Base-by-base conservation (phyloP, 2,797 vertebrate genomes). In the Sphaeramia orbicularis region DNA sequence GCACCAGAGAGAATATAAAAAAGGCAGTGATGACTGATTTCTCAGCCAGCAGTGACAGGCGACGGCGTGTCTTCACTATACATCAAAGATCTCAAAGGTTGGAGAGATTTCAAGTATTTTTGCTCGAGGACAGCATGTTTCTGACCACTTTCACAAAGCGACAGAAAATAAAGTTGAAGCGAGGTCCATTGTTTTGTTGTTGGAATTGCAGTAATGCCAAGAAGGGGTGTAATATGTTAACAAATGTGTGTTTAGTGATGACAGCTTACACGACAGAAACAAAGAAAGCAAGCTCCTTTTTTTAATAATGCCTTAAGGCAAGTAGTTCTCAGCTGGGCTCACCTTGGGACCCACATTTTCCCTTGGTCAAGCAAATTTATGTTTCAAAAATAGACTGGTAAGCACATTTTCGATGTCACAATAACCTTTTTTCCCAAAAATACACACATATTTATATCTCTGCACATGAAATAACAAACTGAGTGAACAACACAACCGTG, bases 21-120 rank as follows among this genome's bases (percentile, higher is more conserved):
- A 69, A 71, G 42, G 36, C 52, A 70, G 78, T 30, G 10, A 58
- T 67, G 83, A 80, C 64, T 83, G 81, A 85, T 80, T 79, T 70
- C 65, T 79, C 77, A 74, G 78, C 76, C 70, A 47, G 75, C 32
- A 75, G 78, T 87, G 84, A 89, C 85, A 70, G 78, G 70, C 43
- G 18, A 75, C 24, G n/a, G 38, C 2, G 47, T 43, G 59, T 66
- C 72, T 80, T 78, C 66, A 63, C 71, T 63, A 60, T 55, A 78
- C 45, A 75, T 86, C 70, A 84, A 70, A 69, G 49, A 78, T 35
- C 73, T 61, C 37, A 19, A 36, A 67, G 66, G 65, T 48, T 66
- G 66, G 60, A 78, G 35, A n/a, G 63, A 78, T 71, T 80, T 78
- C 71, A 66, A 80, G 40, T 27, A 51, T 49, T 71, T 79, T 27